These are phyloP conservation scores for Cheilinus undulatus DNA, from an alignment of 2,113 vertebrate genomes.

Conservation along the genomic window DNA sequence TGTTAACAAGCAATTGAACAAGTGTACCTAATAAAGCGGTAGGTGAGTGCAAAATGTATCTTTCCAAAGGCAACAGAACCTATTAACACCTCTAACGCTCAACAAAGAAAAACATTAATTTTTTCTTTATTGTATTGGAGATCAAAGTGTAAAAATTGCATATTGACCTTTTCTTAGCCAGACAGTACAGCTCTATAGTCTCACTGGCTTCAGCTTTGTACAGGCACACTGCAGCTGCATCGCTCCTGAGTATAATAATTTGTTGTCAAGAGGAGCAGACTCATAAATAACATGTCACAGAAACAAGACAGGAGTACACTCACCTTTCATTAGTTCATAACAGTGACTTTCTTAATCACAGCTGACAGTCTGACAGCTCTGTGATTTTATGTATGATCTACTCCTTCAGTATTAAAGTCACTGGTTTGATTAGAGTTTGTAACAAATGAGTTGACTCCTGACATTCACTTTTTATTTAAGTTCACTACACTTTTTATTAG, in stretches of 20 bases:
- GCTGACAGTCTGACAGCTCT: slow-evolving; percentile 19
- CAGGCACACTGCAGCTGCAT: neutral
- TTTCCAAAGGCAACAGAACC: no score
- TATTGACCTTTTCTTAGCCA: no score
- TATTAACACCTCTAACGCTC: no score
- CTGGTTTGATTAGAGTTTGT: neutral
- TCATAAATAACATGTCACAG: slow-evolving; percentile 10
- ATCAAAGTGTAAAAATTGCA: no score
- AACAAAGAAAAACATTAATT: no score
- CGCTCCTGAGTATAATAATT: neutral
- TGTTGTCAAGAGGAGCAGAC: slow-evolving; percentile 3
- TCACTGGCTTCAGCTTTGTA: no score
- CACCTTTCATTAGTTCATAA: neutral
- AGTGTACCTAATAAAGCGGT: no score
- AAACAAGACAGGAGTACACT: slow-evolving; percentile 2
- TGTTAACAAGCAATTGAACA: no score
- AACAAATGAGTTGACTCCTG: neutral
- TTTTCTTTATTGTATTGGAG: no score
- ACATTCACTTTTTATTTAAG: neutral
- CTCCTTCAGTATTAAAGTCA: neutral
- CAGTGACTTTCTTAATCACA: slow-evolving; percentile 6
- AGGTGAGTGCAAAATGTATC: no score
- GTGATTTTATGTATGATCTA: slow-evolving; percentile 13
- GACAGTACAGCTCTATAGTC: no score
- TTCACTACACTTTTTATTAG: neutral